Evolutionary conservation across 2,797 vertebrate species (phyloP), one percentile per base, ranked within the genome.

Genomic region (Enteromius treurensis): DNA sequence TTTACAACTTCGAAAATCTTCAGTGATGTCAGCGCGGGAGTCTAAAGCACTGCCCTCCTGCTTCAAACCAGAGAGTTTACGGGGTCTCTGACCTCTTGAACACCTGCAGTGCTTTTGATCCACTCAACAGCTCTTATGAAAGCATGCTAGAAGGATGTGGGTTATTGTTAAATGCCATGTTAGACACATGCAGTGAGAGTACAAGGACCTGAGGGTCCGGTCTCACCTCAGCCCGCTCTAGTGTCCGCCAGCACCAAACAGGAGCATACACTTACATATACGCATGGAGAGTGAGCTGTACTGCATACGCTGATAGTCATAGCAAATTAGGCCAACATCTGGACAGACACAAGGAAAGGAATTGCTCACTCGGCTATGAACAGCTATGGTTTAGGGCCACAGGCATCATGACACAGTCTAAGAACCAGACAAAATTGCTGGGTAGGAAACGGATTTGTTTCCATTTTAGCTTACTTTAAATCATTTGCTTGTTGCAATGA

Each of bases 311-410:
- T 88, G 86, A 86, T 86, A 89, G 89, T 92, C 90, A n/a, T 78
- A 51, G 83, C 80, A 91, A 95, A 94, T 93, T 92, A 94, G 93
- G 92, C 86, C 93, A 95, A 94, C 93, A 95, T 93, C 94, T 95
- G 94, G 92, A 90, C 88, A 62, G 86, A 82, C 91, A 91, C 85
- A 84, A 88, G 87, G 87, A 88, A 86, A 89, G 89, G 78, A 90
- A 91, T 91, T 93, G 91, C 88, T 90, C 89, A 87, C 86, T 93
- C 90, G 90, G 88, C 90, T 92, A 90, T 91, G 89, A 84, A 78
- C 82, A 82, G 91, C 86, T 89, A 85, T 37, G 47, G 89, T 90
- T 89, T 85, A 89, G 86, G 76, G 91, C 86, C 89, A 87, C 53
- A 37, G 60, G 83, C 85, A 88, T 87, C 71, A 21, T 71, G 86